Evolutionary conservation across 1,140 invertebrate species (phyloP), one percentile per base, ranked within the genome.

Genomic region (Amphibalanus amphitrite): DNA sequence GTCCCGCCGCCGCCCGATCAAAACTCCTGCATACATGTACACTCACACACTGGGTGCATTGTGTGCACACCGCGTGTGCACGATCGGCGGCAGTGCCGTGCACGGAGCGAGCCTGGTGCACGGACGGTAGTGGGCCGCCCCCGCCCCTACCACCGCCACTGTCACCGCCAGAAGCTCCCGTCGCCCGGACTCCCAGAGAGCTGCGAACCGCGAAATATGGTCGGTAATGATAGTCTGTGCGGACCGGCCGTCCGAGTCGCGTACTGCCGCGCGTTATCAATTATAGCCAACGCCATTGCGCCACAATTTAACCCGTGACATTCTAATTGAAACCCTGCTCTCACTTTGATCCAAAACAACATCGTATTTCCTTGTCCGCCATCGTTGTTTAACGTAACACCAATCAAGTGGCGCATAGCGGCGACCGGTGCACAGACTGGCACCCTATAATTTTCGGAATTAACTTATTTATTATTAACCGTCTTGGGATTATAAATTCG

Each of bases 401-500:
- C 47, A 59, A 59, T 59, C 47, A 59, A 59, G 47, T 23, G 20
- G 47, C 47, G 47, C 20, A 59, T 23, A 23, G 47, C 10, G 1
- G 47, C 10, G 47, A 59, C 47, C 47, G 10, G 10, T 59, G 47
- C 47, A 59, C 47, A 59, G 47, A 20, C 47, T 59, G 13, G 47
- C 47, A 59, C 47, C 47, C 47, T 59, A 59, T 59, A 59, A 59
- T 59, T 59, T 59, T 23, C 47, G 47, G 47, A 59, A 59, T 59
- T 59, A 59, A 59, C 47, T 59, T 59, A 59, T 59, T 59, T 59
- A 59, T 59, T 59, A 59, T 59, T 59, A 59, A 59, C 47, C 47
- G 20, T 59, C 47, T 59, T 20, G 47, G 15, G 47, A 59, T 59
- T 20, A 59, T 59, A 59, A 59, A 59, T 59, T 59, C 47, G 47